Base-by-base conservation (phyloP, 2,797 vertebrate genomes). In the Ctenopoma multispine region DNA sequence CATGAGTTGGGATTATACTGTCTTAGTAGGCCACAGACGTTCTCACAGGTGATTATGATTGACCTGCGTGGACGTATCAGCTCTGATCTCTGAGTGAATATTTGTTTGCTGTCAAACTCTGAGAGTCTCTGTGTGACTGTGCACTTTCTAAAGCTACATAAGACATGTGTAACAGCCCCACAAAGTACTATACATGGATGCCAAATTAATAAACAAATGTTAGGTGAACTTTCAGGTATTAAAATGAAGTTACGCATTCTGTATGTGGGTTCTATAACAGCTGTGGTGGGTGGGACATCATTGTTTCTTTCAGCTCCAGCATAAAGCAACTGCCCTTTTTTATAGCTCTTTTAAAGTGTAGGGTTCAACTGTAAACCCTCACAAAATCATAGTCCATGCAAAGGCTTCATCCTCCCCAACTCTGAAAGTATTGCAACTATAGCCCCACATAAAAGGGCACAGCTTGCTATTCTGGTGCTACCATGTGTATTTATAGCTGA, bases 31-130 rank as follows among this genome's bases (percentile, higher is more conserved):
- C 90, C 85, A 90, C 85, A 90, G 87, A 88, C 84, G 89, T 91
- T 90, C 82, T 89, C 85, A 86, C 93, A 94, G 94, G 94, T 95
- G 94, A 94, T 87, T 92, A 92, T 87, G 84, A 84, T 79, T 88
- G 88, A 83, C 83, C 71, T 88, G 73, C 64, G 79, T 69, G 83
- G 76, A 79, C 27, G 36, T 83, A 84, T 85, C 81, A 69, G 79
- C 81, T 87, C 70, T 86, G 77, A 86, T 78, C 58, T 90, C 75
- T 88, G 83, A 86, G 87, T 88, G 87, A 77, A 88, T 79, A 69
- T 81, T 85, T 90, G 85, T 85, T 90, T 91, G 84, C 87, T 89
- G 81, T 92, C 79, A 65, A 73, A 63, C 53, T 86, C 66, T 77
- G 69, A 75, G 69, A 77, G 63, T 29, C 56, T 40, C 55, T 79